phyloP scores from a whole-genome alignment of 1,140 invertebrate genomes.

The Teleopsis dalmanni region DNA sequence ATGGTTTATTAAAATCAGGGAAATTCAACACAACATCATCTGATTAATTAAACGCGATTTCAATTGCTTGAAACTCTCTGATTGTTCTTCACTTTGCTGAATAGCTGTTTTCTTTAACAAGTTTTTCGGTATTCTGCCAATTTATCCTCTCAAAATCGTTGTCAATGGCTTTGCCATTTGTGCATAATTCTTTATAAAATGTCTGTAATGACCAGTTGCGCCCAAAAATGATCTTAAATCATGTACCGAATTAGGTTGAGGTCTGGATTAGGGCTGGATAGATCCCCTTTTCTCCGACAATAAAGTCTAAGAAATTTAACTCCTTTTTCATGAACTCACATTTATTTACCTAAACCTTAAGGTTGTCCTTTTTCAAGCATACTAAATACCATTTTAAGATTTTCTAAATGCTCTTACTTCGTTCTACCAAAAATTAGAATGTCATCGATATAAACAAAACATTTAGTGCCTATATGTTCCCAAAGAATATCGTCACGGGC shows the following conservation, averaged over 20 bases:
- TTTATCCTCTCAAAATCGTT: slow-evolving; percentile 15
- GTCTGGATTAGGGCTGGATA: slow-evolving; percentile 23
- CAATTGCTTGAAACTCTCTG: slow-evolving; percentile 35
- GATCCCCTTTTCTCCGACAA: slow-evolving; percentile 22
- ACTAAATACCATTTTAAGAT: slow-evolving; percentile 32
- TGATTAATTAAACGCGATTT: slow-evolving; percentile 42
- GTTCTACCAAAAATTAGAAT: slow-evolving; percentile 22
- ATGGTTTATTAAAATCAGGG: slow-evolving; percentile 27
- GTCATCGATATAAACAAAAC: slow-evolving; percentile 24
- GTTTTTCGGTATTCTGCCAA: slow-evolving; percentile 13
- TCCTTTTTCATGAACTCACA: slow-evolving; percentile 14
- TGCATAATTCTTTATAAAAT: slow-evolving; percentile 21
- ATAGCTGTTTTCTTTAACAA: slow-evolving; percentile 5
- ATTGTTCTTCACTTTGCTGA: slow-evolving; percentile 7
- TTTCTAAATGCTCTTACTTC: slow-evolving; percentile 24
- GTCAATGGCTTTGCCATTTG: slow-evolving; percentile 22
- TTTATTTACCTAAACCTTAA: slow-evolving; percentile 19
- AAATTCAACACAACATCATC: slow-evolving; percentile 29
- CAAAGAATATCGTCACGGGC: slow-evolving; percentile 24
- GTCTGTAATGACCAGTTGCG: slow-evolving; percentile 19
- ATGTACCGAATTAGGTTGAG: slow-evolving; percentile 13
- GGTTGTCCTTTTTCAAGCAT: slow-evolving; percentile 20
- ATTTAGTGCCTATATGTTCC: slow-evolving; percentile 10
- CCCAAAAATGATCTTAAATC: slow-evolving; percentile 21
- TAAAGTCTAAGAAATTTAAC: slow-evolving; percentile 21